phyloP scores from a whole-genome alignment of 2,888 invertebrate genomes.

The Sarcophaga subvicina region DNA sequence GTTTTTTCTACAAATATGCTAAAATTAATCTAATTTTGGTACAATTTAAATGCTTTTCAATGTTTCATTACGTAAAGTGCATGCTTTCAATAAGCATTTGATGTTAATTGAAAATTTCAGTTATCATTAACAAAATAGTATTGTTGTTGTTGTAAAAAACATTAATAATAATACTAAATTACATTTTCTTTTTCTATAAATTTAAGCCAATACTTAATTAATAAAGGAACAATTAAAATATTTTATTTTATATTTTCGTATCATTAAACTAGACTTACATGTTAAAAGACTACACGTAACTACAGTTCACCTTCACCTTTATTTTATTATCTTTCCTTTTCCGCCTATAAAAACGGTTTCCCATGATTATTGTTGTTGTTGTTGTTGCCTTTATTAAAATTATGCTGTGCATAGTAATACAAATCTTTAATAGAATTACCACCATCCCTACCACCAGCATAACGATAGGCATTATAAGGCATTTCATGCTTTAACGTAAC shows the following conservation, averaged over 20 bases:
- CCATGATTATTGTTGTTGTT: constrained; percentile 55
- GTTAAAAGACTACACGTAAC: too few species aligned
- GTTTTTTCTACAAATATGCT: background rate
- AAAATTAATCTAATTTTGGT: background rate
- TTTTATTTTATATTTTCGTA: background rate
- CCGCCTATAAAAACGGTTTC: constrained; percentile 75
- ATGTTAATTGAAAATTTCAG: too few species aligned
- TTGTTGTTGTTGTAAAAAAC: too few species aligned
- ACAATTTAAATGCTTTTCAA: background rate
- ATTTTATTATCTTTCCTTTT: background rate
- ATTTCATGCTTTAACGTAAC: constrained; percentile 41
- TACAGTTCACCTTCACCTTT: too few species aligned
- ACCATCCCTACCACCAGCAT: background rate
- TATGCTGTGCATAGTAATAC: constrained; percentile 67
- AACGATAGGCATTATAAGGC: constrained; percentile 30
- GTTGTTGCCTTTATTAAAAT: constrained; percentile 61
- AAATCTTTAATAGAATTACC: constrained; percentile 53
- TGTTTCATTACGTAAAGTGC: background rate
- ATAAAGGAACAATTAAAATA: background rate
- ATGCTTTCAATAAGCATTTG: too few species aligned
- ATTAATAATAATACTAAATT: too few species aligned
- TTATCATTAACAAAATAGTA: too few species aligned
- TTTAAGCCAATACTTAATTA: too few species aligned
- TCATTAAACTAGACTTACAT: too few species aligned
- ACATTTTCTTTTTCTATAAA: too few species aligned